Evolutionary conservation across 2,888 invertebrate species (phyloP).

Genomic region (Tortricodes alternella): DNA sequence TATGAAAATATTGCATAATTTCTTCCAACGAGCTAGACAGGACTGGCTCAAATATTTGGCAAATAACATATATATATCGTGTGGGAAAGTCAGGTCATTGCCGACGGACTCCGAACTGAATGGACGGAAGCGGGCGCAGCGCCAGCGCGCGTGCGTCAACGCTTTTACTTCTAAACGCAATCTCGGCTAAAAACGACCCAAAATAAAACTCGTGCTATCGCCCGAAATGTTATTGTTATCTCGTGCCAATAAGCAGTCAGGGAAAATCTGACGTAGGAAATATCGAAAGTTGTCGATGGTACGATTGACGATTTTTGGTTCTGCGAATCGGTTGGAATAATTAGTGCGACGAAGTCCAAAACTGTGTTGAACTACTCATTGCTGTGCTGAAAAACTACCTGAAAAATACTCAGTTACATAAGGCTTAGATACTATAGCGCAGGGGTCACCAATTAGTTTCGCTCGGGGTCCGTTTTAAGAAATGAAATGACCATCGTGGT

Average conservation of each 20-base stretch:
- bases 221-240: not conserved
- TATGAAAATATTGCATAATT: no score
- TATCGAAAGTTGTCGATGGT: not conserved
- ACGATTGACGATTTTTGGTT: not conserved
- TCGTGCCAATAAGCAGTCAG: slow-evolving; percentile 9
- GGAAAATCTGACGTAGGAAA: not conserved
- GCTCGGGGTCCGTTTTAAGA: no score
- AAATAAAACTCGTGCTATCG: slow-evolving; percentile 34
- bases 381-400: no score
- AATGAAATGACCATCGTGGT: no score
- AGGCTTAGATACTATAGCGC: no score
- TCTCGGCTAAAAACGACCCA: slow-evolving; percentile 34
- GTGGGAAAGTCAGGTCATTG: slow-evolving; percentile 70
- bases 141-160: slow-evolving; percentile 72
- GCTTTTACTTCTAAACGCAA: slow-evolving; percentile 45
- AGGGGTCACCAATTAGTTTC: no score
- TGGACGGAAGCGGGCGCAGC: slow-evolving; percentile 66
- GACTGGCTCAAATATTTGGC: not conserved
- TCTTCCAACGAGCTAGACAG: no score
- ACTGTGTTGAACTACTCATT: no score
- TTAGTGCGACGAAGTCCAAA: no score
- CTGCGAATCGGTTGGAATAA: not conserved
- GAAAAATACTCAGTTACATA: no score
- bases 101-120: slow-evolving; percentile 74
- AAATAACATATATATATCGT: slow-evolving; percentile 29